Percentiles rank a stretch among this genome's conserved stretches.
phyloP scores from a whole-genome alignment of 1,140 invertebrate genomes.

The Temnothorax curvispinosus region DNA sequence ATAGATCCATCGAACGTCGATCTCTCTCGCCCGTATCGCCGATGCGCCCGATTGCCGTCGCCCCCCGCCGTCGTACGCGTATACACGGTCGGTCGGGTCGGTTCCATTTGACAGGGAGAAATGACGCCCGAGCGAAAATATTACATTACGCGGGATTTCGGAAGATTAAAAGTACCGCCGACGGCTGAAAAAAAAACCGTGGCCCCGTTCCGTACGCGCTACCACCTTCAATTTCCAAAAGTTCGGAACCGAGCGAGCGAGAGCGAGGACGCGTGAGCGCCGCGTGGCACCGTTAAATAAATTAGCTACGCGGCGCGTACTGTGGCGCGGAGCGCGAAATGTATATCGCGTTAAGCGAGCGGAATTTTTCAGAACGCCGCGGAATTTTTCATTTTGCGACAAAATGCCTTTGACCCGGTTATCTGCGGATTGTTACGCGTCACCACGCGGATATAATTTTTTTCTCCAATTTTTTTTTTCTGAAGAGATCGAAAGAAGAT shows the following conservation, averaged over 20 bases:
- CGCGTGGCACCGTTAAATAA: slow-evolving; percentile 52
- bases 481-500: neutral
- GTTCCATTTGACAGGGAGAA: slow-evolving; percentile 41
- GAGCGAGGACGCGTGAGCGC: neutral
- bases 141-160: slow-evolving; percentile 43
- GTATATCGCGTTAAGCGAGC: slow-evolving; percentile 47
- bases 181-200: slow-evolving; percentile 9
- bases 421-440: slow-evolving; percentile 36
- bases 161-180: slow-evolving; percentile 54
- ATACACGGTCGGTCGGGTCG: neutral
- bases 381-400: slow-evolving; percentile 52
- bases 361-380: slow-evolving; percentile 48
- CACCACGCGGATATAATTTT: neutral
- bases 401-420: slow-evolving; percentile 45
- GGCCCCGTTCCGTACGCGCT: neutral
- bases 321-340: slow-evolving; percentile 31
- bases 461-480: neutral
- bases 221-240: slow-evolving; percentile 49
- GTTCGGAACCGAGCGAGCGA: neutral
- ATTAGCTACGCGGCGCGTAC: slow-evolving; percentile 27
- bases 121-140: slow-evolving; percentile 38
- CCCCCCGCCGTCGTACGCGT: neutral
- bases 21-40: neutral
- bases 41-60: neutral
- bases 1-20: slow-evolving; percentile 68